phyloP scores from a whole-genome alignment of 2,797 vertebrate genomes.

The Labeo calbasu region DNA sequence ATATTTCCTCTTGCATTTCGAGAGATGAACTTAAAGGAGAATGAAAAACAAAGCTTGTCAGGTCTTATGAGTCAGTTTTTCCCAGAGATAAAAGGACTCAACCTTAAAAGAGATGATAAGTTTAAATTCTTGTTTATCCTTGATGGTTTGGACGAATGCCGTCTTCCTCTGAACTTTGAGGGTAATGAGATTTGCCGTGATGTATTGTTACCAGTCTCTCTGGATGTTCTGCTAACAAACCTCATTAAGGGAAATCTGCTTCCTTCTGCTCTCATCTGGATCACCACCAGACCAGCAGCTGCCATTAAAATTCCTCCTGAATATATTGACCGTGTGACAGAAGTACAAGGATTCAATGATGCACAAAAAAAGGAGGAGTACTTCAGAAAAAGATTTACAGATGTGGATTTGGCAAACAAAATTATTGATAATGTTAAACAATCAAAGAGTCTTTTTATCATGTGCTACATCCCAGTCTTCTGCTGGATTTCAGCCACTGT shows the following conservation, averaged over 20 bases:
- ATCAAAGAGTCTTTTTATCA: conserved; percentile 33
- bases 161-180: neutral
- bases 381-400: conserved; percentile 23
- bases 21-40: conserved; percentile 30
- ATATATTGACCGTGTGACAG: neutral
- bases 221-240: conserved; percentile 2
- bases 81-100: conserved; percentile 22
- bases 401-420: neutral
- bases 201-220: rapidly evolving
- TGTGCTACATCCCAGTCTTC: conserved; percentile 14
- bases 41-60: neutral
- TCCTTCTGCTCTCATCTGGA: conserved; percentile 27
- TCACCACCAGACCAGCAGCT: conserved; percentile 27
- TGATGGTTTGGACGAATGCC: conserved; percentile 38
- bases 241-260: neutral
- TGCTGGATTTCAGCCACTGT: conserved; percentile 23
- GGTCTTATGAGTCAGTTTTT: conserved; percentile 11
- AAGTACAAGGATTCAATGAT: neutral
- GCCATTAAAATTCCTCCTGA: conserved; percentile 10
- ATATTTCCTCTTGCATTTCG: conserved; percentile 32
- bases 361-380: conserved; percentile 24
- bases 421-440: conserved; percentile 24
- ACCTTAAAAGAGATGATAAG: neutral
- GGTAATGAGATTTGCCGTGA: neutral
- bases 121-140: conserved; percentile 23